Evolutionary conservation across 2,888 invertebrate genomes (phyloP).

Genomic region (Patella caerulea): DNA sequence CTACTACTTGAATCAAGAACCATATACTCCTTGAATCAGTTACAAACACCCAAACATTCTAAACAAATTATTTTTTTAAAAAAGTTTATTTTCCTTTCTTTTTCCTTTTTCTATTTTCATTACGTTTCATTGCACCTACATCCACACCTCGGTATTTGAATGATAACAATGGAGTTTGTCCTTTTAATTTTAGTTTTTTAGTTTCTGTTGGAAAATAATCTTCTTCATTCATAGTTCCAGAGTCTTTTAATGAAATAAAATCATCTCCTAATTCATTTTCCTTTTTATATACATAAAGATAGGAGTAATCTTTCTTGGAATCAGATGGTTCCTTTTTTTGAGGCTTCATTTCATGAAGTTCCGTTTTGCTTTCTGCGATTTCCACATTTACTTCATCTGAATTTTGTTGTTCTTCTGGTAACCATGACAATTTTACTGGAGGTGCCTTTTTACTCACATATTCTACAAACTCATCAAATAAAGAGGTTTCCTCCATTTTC

Average conservation of each 20-base stretch:
- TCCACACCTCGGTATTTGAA: conserved; percentile 29
- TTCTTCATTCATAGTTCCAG: background rate
- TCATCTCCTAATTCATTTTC: conserved; percentile 19
- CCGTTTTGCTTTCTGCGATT: background rate
- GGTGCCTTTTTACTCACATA: conserved; percentile 20
- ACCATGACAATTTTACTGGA: conserved; percentile 16
- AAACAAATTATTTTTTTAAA: too few relatives aligned
- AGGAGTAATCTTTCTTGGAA: conserved; percentile 31
- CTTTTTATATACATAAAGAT: conserved; percentile 28
- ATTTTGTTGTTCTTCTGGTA: background rate
- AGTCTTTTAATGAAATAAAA: conserved; percentile 26
- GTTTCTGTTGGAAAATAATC: conserved; percentile 13
- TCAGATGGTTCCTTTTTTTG: background rate
- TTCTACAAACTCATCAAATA: conserved; percentile 33
- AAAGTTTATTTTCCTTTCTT: conserved; percentile 24
- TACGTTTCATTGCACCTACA: conserved; percentile 29
- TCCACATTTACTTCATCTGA: background rate
- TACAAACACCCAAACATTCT: too few relatives aligned
- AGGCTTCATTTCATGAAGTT: background rate
- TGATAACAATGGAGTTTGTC: conserved; percentile 17
- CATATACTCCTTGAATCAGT: too few relatives aligned
- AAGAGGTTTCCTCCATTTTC: conserved; percentile 27
- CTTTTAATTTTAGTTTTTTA: background rate
- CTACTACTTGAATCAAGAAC: too few relatives aligned
- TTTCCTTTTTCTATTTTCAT: conserved; percentile 34